Conservation (phyloP, 2,888 invertebrate species). For the Salpingus planirostris region DNA sequence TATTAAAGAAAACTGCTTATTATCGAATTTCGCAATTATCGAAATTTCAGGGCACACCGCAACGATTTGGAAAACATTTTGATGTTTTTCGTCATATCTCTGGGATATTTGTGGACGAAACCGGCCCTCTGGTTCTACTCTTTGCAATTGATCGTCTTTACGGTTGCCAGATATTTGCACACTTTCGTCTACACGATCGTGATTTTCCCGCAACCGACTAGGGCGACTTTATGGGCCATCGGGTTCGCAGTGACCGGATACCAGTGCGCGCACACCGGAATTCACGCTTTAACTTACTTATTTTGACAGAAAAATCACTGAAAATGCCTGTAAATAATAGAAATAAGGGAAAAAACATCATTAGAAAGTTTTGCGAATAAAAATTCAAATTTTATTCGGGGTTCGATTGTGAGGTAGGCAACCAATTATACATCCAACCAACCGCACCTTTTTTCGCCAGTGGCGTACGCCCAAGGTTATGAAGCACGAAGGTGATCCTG, state of each 20-base stretch:
- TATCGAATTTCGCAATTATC: no score
- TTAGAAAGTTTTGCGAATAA: no score
- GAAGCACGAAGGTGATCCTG: no score
- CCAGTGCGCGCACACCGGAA: slow-evolving; percentile 22
- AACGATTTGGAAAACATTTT: slow-evolving; percentile 68
- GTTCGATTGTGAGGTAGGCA: no score
- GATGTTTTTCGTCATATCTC: slow-evolving; percentile 52
- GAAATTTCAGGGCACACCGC: slow-evolving; percentile 52
- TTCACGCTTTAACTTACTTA: slow-evolving; percentile 10
- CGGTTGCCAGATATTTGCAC: slow-evolving; percentile 50
- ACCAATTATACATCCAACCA: no score
- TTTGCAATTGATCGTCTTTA: slow-evolving; percentile 47
- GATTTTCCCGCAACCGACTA: slow-evolving; percentile 49
- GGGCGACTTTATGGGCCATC: slow-evolving; percentile 23
- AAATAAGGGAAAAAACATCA: no score
- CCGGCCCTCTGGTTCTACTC: slow-evolving; percentile 46
- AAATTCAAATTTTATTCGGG: no score
- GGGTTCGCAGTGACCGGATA: slow-evolving; percentile 26
- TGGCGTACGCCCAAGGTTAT: no score
- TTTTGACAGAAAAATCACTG: no score
- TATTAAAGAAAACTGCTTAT: no score
- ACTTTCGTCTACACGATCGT: slow-evolving; percentile 56
- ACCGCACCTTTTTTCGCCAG: no score
- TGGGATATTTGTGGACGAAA: slow-evolving; percentile 51
- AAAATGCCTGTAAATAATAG: no score